Conservation (phyloP, 1,140 invertebrate genomes). For the Aphelenchoides fujianensis region DNA sequence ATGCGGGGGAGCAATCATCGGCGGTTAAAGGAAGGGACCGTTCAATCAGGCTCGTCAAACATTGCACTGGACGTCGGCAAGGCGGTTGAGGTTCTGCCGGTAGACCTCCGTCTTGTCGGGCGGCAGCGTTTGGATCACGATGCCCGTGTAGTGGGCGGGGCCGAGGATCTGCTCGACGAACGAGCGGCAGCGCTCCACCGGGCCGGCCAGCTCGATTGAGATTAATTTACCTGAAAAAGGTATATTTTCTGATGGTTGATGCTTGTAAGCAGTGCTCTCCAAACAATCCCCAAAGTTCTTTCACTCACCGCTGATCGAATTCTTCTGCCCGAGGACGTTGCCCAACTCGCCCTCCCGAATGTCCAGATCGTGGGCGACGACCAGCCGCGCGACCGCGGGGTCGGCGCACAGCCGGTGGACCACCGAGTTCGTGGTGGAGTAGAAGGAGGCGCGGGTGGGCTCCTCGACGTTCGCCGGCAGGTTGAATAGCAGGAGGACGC, state of each 20-base stretch:
- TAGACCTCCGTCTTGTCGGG: constrained; percentile 27
- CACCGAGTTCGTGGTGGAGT: constrained; percentile 23
- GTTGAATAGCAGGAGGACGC: neutral
- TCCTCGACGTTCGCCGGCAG: constrained; percentile 5
- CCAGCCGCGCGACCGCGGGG: neutral
- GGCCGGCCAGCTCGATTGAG: constrained; percentile 22
- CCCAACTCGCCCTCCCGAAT: constrained; percentile 31
- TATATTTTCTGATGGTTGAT: neutral
- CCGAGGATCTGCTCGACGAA: neutral
- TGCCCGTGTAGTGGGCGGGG: neutral
- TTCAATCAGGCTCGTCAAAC: constrained; percentile 10
- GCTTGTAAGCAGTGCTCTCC: constrained; percentile 13
- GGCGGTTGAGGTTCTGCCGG: constrained; percentile 35
- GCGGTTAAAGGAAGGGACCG: neutral
- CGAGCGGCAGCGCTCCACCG: neutral
- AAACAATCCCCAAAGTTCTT: constrained; percentile 20
- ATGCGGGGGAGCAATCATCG: neutral
- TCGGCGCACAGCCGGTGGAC: constrained; percentile 25
- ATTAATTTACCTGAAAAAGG: constrained; percentile 32
- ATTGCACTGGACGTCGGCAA: constrained; percentile 32
- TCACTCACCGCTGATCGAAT: constrained; percentile 23
- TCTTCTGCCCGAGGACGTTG: constrained; percentile 26
- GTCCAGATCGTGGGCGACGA: constrained; percentile 39
- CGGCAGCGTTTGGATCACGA: constrained; percentile 17
- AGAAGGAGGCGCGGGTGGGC: neutral